These are phyloP conservation scores for Maniola hyperantus DNA, from an alignment of 2,888 invertebrate species.

Conservation along the genomic window DNA sequence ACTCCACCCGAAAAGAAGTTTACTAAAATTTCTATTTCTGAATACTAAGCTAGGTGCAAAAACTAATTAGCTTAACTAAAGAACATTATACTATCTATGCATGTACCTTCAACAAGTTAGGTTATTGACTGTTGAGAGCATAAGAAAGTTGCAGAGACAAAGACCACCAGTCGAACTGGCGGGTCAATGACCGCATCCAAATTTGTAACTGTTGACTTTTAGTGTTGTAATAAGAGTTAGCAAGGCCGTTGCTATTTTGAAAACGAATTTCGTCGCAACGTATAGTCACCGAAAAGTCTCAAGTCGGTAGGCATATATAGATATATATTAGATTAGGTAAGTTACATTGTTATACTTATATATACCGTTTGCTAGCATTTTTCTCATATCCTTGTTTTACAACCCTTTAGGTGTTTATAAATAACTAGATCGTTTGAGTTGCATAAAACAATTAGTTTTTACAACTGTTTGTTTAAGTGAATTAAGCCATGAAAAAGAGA, in stretches of 20 bases:
- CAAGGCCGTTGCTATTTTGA: constrained; percentile 59
- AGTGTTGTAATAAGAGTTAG: constrained; percentile 58
- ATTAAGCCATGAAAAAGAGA: no score
- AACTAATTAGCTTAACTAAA: no score
- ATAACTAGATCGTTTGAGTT: background rate
- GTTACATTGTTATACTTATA: background rate
- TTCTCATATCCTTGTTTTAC: background rate
- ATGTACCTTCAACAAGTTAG: background rate
- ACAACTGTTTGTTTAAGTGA: no score
- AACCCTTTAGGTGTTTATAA: background rate
- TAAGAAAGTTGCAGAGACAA: constrained; percentile 23
- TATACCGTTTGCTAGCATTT: no score
- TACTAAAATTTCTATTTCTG: no score
- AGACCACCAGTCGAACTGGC: constrained; percentile 25
- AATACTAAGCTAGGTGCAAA: no score
- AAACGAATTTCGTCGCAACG: constrained; percentile 35
- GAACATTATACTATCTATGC: no score
- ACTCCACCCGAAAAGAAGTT: no score
- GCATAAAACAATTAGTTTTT: no score
- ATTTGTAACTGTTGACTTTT: constrained; percentile 47
- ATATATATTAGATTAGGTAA: no score
- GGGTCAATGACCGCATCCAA: constrained; percentile 60
- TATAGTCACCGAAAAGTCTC: constrained; percentile 26
- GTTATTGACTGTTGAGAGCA: constrained; percentile 10
- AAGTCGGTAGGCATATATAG: background rate